Conservation (phyloP, 2,113 vertebrate genomes). For the Antechinus flavipes region DNA sequence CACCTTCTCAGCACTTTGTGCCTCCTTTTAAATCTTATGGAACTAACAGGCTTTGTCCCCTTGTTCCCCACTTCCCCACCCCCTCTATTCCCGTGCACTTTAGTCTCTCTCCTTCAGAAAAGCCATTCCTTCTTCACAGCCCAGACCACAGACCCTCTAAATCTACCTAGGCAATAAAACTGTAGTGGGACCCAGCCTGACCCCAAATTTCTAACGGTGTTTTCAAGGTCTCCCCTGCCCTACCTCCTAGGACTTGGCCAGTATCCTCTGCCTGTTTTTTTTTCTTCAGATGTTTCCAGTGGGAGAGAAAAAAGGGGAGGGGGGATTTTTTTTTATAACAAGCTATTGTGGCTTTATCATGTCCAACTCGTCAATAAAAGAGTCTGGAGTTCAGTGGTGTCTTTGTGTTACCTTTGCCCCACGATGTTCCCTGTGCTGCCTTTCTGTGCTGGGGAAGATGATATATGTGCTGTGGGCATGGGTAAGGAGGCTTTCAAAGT, state of each 20-base stretch:
- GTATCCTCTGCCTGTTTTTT: conserved; percentile 39
- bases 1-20: not conserved
- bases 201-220: not conserved
- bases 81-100: not conserved
- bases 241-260: conserved; percentile 55
- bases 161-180: not conserved
- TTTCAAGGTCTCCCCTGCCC: not conserved
- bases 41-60: not conserved
- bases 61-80: not conserved
- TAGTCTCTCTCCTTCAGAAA: not conserved
- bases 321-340: conserved; percentile 71
- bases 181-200: conserved; percentile 3
- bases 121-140: not conserved
- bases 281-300: conserved; percentile 34
- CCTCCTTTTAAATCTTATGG: not conserved
- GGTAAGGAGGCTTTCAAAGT: not conserved
- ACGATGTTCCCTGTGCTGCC: not conserved
- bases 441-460: not conserved
- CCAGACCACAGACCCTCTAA: not conserved
- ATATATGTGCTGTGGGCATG: not conserved
- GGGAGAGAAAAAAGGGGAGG: conserved; percentile 49
- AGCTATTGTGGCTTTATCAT: conserved; percentile 77
- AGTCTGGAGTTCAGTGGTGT: conserved; percentile 48
- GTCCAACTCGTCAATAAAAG: conserved; percentile 75
- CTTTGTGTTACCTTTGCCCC: not conserved